Base-by-base conservation (phyloP, 2,113 vertebrate species). In the Caracal caracal region DNA sequence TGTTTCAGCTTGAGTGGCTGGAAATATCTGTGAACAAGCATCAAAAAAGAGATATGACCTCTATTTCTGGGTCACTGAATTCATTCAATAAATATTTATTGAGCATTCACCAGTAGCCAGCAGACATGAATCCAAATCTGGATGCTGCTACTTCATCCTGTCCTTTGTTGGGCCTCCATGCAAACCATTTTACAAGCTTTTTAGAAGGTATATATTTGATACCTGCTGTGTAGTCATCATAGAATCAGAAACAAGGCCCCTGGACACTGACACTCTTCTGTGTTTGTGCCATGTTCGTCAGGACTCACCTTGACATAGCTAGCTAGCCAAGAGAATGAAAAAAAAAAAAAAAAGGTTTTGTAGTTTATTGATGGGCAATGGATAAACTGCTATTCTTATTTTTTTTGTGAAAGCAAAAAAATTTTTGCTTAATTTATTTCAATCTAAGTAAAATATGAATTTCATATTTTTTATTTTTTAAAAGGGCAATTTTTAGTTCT, bases 11-110 rank as follows among this genome's bases (percentile, higher is more conserved):
- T 40, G 37, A 96, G n/a, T 61, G 51, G 53, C 76, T 87, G 8
- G 63, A 90, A 96, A 88, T 90, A 70, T 88, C 87, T 92, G 43
- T 88, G 84, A 81, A 95, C 71, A 43, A 79, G 76, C 71, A 91
- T 79, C 88, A 86, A 20, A 43, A 81, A 85, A 73, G 51, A 96
- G 82, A 68, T 30, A 40, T 17, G 75, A 40, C 78, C 93, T 98
- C 76, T 59, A 61, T 91, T 95, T 97, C 66, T 94, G 82, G 78
- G 82, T 88, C 85, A 65, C 22, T 59, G 40, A 88, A 76, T 86
- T 86, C 68, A 92, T 51, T 88, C 82, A 35, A 35, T 96, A 96
- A 96, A 89, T 97, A 83, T 70, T 91, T 95, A 92, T 89, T 91
- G 94, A 65, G 49, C 73, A 83, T 35, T 94, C 89, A 24, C 66